Conservation (phyloP, 2,888 invertebrate species). For the Cryptus viduatorius region DNA sequence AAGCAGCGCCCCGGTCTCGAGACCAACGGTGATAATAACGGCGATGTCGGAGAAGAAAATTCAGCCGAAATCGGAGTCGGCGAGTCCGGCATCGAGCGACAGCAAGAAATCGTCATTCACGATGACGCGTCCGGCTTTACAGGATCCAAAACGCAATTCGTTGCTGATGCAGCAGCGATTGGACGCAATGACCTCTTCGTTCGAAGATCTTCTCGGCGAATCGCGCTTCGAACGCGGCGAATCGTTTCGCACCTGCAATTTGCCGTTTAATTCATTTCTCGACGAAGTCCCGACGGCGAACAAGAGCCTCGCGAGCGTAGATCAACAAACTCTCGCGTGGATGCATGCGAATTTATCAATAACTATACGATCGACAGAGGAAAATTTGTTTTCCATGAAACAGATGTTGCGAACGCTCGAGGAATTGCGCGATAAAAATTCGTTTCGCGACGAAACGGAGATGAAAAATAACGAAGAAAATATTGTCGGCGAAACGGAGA, state of each 20-base stretch:
- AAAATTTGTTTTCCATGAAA: conserved; percentile 53
- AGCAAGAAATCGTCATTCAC: neutral
- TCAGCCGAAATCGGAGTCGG: neutral
- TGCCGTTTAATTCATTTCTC: conserved; percentile 38
- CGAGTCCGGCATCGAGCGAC: conserved; percentile 13
- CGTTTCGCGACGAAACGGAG: neutral
- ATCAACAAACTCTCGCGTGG: conserved; percentile 36
- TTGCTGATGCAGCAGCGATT: neutral
- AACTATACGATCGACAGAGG: conserved; percentile 38
- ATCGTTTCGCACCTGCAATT: neutral
- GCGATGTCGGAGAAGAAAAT: neutral
- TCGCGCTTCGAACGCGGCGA: neutral
- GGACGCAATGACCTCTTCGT: neutral
- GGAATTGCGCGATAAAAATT: conserved; percentile 4
- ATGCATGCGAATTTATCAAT: conserved; percentile 42
- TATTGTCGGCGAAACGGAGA: no score
- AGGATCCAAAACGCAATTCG: conserved; percentile 6
- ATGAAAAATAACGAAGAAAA: neutral
- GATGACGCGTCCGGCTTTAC: neutral
- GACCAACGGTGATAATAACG: conserved; percentile 56
- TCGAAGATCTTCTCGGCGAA: conserved; percentile 36
- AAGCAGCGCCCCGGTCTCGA: neutral
- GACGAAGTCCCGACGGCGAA: neutral
- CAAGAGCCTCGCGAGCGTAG: neutral
- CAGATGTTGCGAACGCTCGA: conserved; percentile 30